Percentiles rank a stretch among this genome's conserved stretches.
phyloP scores from a whole-genome alignment of 2,113 vertebrate genomes.

The Ciconia maguari region DNA sequence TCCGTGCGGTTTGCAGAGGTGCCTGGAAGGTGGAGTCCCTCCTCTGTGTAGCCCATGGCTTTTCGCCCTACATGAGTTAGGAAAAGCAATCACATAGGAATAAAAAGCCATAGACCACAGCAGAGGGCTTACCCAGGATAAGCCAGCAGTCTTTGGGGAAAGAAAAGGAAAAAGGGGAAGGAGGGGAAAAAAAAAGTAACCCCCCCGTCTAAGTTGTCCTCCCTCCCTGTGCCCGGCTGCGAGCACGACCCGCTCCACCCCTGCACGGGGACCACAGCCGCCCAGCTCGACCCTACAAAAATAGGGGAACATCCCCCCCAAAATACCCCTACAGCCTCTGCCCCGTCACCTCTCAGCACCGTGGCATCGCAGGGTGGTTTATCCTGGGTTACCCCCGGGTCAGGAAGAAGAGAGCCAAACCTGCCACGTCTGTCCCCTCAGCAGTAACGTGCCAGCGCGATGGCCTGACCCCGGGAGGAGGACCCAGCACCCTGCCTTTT shows the following conservation, averaged over 20 bases:
- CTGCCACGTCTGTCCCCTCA: background rate
- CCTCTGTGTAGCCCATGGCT: conserved; percentile 98
- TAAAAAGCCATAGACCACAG: conserved; percentile 99
- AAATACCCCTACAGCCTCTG: background rate
- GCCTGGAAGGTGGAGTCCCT: conserved; percentile 61
- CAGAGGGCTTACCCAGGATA: conserved; percentile 78
- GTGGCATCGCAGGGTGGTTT: fast-evolving
- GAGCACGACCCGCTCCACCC: background rate
- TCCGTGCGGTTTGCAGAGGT: background rate
- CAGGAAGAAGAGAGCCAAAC: background rate
- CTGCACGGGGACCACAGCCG: fast-evolving
- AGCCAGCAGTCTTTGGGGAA: background rate
- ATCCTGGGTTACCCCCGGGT: fast-evolving
- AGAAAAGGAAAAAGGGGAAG: background rate
- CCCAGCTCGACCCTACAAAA: background rate
- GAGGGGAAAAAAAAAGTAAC: background rate
- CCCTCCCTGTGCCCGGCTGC: background rate
- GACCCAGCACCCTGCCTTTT: background rate
- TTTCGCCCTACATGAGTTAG: conserved; percentile 98
- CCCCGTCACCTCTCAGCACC: background rate
- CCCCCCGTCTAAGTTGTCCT: background rate
- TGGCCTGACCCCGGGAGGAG: background rate
- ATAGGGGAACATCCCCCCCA: background rate
- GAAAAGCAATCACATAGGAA: conserved; percentile 99
- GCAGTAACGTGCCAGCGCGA: background rate